Base-by-base conservation (phyloP, 1,140 invertebrate genomes). In the Conus ventricosus region DNA sequence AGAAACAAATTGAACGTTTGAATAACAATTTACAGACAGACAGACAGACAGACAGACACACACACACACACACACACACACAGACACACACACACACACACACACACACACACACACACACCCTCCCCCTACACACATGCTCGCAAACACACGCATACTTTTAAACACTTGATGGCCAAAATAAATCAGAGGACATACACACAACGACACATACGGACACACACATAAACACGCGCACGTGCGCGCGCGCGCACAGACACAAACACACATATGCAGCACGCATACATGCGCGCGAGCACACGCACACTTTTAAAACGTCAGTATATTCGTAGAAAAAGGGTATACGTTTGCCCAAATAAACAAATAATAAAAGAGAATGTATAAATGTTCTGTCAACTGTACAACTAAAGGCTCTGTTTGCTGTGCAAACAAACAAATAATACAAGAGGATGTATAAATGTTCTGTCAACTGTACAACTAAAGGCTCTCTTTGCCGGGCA, bases 61-160 rank as follows among this genome's bases (percentile, higher is more conserved):
- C n/a, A 17, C 4, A 57, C 13, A 27, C 5, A 75, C 25, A 75
- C 15, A 39, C 53, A 78, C 13, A 85, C 15, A 85, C 27, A 75
- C 4, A 87, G 6, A 87, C 23, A 57, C 27, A 85, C 11, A 85
- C 20, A 76, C 23, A 88, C 23, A 83, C 23, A 83, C 60, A 83
- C 57, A 88, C 25, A 83, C 76, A 81, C 55, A 55, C 54, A 83
- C 80, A 71, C 87, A 63, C 51, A 83, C 55, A 87, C 20, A 55
- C 53, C 57, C 54, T 1, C 39, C 0, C 39, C 55, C 17, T 71
- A 81, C 57, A 88, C 53, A 81, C 7, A 82, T 6, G 76, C 13
- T 57, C 10, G 13, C 55, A 63, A 27, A 15, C 6, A 85, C 55
- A 75, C 8, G 4, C 60, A 86, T 25, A 75, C 60, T 23, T 13